Percentiles rank a stretch among this genome's conserved stretches.
Evolutionary conservation across 2,888 invertebrate species (phyloP).

Genomic region (Diogma glabrata): DNA sequence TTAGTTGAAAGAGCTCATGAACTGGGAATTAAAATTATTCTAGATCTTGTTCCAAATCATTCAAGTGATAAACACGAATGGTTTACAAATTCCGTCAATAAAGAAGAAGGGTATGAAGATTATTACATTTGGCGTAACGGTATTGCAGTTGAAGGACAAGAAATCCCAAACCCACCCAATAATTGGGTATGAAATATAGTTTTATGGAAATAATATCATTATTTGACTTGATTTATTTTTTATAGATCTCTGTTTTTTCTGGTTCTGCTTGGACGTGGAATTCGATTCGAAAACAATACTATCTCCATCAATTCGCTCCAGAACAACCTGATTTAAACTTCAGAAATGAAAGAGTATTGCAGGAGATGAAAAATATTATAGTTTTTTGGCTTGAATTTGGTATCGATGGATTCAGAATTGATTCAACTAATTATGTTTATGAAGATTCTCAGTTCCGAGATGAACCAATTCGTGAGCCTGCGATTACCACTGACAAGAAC

Average conservation of each 20-base stretch:
- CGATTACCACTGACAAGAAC: slow-evolving; percentile 36
- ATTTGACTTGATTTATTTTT: neutral
- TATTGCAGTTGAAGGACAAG: slow-evolving; percentile 14
- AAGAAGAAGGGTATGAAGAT: slow-evolving; percentile 49
- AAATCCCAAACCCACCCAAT: slow-evolving; percentile 36
- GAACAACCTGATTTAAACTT: slow-evolving; percentile 76
- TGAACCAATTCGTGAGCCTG: slow-evolving; percentile 40
- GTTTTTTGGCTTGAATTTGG: slow-evolving; percentile 74
- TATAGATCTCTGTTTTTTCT: slow-evolving; percentile 40
- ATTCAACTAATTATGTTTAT: slow-evolving; percentile 56
- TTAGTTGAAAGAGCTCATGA: slow-evolving; percentile 42
- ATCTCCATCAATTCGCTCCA: slow-evolving; percentile 64
- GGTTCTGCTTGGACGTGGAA: slow-evolving; percentile 67
- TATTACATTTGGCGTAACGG: slow-evolving; percentile 52
- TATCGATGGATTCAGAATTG: slow-evolving; percentile 77
- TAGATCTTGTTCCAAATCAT: slow-evolving; percentile 45
- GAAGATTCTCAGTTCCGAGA: slow-evolving; percentile 46
- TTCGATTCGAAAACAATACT: slow-evolving; percentile 52
- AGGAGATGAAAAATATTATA: slow-evolving; percentile 53
- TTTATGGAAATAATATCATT: neutral
- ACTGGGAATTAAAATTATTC: slow-evolving; percentile 31
- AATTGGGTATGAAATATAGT: slow-evolving; percentile 38
- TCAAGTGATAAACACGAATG: slow-evolving; percentile 39
- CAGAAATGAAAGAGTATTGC: slow-evolving; percentile 52
- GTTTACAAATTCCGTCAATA: slow-evolving; percentile 54